Percentiles rank a stretch among this genome's conserved stretches.
These are phyloP conservation scores for Caenorhabditis uteleia DNA, from an alignment of 2,888 invertebrate species.

Conservation along the genomic window DNA sequence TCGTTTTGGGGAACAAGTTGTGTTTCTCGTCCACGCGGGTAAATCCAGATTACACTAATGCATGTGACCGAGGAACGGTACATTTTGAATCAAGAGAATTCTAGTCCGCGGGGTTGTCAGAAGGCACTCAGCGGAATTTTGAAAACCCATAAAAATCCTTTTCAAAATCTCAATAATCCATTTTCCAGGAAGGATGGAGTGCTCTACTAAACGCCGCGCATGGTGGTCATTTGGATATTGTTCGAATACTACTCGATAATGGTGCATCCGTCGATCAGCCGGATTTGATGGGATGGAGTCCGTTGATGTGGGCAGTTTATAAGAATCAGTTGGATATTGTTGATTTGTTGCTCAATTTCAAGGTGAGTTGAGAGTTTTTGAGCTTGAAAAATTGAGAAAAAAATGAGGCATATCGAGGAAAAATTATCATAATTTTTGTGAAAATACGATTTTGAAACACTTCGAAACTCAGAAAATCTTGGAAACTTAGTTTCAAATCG, in stretches of 20 bases:
- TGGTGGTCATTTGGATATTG: slow-evolving; percentile 85
- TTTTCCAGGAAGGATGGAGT: slow-evolving; percentile 70
- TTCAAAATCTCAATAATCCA: background rate
- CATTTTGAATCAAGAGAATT: too few relatives aligned
- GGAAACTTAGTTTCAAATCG: too few relatives aligned
- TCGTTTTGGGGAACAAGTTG: too few relatives aligned
- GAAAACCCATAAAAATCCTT: background rate
- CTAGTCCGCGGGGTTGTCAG: too few relatives aligned
- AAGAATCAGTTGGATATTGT: slow-evolving; percentile 81
- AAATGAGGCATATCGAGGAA: background rate
- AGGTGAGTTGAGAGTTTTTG: too few relatives aligned
- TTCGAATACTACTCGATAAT: slow-evolving; percentile 81
- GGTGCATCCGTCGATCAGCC: slow-evolving; percentile 55
- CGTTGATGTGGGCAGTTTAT: slow-evolving; percentile 96
- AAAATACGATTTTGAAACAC: too few relatives aligned
- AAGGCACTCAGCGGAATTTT: too few relatives aligned
- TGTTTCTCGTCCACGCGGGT: too few relatives aligned
- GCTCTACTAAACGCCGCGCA: slow-evolving; percentile 92
- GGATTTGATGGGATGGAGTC: slow-evolving; percentile 85
- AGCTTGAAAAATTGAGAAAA: slow-evolving; percentile 1
- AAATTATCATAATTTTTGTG: too few relatives aligned
- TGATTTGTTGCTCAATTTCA: slow-evolving; percentile 67
- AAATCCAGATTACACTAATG: too few relatives aligned
- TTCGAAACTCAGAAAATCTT: too few relatives aligned
- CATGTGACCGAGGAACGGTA: too few relatives aligned